Conservation (phyloP, 2,797 vertebrate genomes). For the Fratercula arctica region DNA sequence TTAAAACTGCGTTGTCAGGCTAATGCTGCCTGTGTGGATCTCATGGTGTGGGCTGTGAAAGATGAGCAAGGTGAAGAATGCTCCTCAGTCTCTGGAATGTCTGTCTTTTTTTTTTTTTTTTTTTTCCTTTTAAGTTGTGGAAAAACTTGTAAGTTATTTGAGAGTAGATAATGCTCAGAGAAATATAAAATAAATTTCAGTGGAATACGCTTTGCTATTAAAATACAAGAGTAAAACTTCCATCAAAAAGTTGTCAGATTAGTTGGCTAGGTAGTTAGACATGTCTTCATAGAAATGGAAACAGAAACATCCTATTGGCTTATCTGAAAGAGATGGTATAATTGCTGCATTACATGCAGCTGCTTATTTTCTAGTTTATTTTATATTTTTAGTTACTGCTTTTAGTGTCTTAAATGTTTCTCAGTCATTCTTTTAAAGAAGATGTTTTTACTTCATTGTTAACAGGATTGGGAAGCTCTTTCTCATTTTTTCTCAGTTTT, state of each 20-base stretch:
- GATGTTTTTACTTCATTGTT: background rate
- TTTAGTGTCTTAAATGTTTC: background rate
- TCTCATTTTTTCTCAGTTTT: background rate
- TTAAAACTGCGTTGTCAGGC: conserved; percentile 96
- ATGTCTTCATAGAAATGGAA: background rate
- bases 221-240: background rate
- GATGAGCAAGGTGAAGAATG: conserved; percentile 90
- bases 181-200: background rate
- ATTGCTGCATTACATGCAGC: background rate
- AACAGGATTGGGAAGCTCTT: background rate
- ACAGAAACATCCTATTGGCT: background rate
- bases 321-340: background rate
- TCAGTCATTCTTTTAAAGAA: background rate
- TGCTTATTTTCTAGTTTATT: background rate
- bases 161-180: background rate
- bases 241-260: background rate
- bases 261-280: background rate
- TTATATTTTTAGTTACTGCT: background rate
- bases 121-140: background rate
- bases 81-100: background rate
- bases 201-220: background rate
- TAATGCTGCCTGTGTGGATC: conserved; percentile 96
- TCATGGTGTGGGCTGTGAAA: conserved; percentile 98
- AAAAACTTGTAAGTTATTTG: background rate
- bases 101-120: background rate